Conservation (phyloP, 2,113 vertebrate genomes). For the Chitala chitala region DNA sequence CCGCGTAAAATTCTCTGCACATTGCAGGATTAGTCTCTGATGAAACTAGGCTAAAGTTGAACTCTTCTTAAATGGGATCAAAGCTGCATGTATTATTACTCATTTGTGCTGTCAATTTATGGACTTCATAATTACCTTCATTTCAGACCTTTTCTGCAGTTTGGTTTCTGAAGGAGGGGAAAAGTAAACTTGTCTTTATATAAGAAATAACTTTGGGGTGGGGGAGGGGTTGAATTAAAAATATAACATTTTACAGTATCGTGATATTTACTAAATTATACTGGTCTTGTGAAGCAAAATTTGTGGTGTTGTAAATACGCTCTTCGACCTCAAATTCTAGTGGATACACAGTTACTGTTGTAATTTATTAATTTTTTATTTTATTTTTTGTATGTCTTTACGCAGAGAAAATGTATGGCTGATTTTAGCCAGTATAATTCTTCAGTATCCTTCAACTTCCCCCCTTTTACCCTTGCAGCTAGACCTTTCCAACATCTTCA, state of each 20-base stretch:
- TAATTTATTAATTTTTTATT: slow-evolving; percentile 9
- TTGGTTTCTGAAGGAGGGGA: slow-evolving; percentile 32
- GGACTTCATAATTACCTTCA: slow-evolving; percentile 75
- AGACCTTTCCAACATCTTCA: slow-evolving; percentile 83
- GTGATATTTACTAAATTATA: slow-evolving; percentile 25
- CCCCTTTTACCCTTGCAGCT: slow-evolving; percentile 69
- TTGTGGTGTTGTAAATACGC: no score
- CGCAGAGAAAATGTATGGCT: slow-evolving; percentile 29
- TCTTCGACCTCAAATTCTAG: no score
- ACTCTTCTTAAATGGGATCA: slow-evolving; percentile 92
- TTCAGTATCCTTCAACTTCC: slow-evolving; percentile 61
- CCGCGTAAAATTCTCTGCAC: slow-evolving; percentile 90
- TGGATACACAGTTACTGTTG: slow-evolving; percentile 54
- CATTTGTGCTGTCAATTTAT: slow-evolving; percentile 78
- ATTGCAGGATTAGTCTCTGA: slow-evolving; percentile 85
- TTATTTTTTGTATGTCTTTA: slow-evolving; percentile 35
- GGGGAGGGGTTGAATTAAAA: slow-evolving; percentile 37
- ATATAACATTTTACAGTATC: slow-evolving; percentile 24
- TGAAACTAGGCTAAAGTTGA: slow-evolving; percentile 84
- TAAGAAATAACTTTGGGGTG: slow-evolving; percentile 27
- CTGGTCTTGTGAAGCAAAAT: slow-evolving; percentile 31
- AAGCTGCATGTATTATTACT: slow-evolving; percentile 87
- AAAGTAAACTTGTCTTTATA: slow-evolving; percentile 26
- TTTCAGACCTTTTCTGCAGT: slow-evolving; percentile 75
- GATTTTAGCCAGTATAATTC: slow-evolving; percentile 55